phyloP scores from a whole-genome alignment of 2,888 invertebrate species.

The Heliconius erato region DNA sequence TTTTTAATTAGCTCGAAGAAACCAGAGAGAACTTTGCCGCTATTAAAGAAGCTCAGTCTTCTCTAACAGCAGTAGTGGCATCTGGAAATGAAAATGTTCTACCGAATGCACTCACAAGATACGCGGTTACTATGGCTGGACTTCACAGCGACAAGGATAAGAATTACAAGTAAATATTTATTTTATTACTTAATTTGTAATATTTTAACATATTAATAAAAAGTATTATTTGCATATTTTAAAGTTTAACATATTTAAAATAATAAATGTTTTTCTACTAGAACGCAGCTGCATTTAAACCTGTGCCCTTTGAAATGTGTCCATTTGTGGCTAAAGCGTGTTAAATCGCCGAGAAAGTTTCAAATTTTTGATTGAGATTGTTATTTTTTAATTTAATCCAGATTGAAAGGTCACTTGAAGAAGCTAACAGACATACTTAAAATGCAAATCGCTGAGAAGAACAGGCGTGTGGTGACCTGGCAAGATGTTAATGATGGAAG shows the following conservation, averaged over 20 bases:
- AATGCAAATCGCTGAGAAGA: conserved; percentile 57
- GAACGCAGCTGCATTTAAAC: neutral
- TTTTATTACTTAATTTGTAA: neutral
- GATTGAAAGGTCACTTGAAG: conserved; percentile 63
- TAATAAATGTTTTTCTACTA: neutral
- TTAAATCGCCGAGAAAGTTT: neutral
- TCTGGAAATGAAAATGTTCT: conserved; percentile 43
- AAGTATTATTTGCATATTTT: no score
- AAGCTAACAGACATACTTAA: conserved; percentile 62
- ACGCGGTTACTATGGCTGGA: conserved; percentile 49
- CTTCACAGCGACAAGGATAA: conserved; percentile 22
- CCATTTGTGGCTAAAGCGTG: neutral
- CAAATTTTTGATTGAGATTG: neutral
- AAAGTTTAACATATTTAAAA: no score
- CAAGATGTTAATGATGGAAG: conserved; percentile 59
- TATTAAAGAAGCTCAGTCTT: conserved; percentile 40
- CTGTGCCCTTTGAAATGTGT: neutral
- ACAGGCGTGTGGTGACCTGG: conserved; percentile 66
- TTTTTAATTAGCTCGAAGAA: conserved; percentile 15
- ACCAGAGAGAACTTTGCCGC: neutral
- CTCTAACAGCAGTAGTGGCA: conserved; percentile 37
- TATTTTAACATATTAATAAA: neutral
- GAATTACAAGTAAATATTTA: conserved; percentile 41
- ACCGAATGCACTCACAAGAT: conserved; percentile 52
- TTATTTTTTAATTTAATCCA: conserved; percentile 41